Evolutionary conservation across 2,113 vertebrate genomes (phyloP).

Genomic region (Apus apus): DNA sequence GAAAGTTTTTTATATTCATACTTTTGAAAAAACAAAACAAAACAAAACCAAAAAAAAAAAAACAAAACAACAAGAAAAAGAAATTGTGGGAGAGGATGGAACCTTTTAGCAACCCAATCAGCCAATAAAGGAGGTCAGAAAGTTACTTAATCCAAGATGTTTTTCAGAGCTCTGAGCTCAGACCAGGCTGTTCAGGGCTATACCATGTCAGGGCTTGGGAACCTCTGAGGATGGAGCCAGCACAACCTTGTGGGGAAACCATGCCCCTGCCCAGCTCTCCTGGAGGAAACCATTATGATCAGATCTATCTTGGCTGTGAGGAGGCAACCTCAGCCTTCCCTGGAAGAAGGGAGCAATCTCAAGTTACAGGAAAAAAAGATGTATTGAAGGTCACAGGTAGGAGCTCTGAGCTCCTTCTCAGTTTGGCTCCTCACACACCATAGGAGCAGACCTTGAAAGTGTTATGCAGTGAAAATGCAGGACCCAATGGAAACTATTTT

Average conservation of each 20-base stretch:
- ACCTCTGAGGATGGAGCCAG: neutral
- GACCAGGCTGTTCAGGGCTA: neutral
- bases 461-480: neutral
- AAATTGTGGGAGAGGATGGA: neutral
- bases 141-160: neutral
- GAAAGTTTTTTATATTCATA: neutral
- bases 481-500: fast-evolving
- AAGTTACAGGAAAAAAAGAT: neutral
- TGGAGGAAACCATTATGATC: fast-evolving
- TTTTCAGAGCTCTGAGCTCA: neutral
- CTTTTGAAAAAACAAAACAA: neutral
- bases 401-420: neutral
- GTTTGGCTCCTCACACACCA: neutral
- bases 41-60: neutral
- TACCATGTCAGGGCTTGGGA: neutral
- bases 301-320: neutral
- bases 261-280: neutral
- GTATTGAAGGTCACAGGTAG: neutral
- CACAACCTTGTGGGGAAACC: neutral
- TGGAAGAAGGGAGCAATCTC: neutral
- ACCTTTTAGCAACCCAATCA: neutral
- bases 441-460: neutral
- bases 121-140: neutral
- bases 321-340: neutral
- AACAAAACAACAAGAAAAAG: neutral